phyloP scores from a whole-genome alignment of 2,113 vertebrate genomes.

The Xerus inauris region DNA sequence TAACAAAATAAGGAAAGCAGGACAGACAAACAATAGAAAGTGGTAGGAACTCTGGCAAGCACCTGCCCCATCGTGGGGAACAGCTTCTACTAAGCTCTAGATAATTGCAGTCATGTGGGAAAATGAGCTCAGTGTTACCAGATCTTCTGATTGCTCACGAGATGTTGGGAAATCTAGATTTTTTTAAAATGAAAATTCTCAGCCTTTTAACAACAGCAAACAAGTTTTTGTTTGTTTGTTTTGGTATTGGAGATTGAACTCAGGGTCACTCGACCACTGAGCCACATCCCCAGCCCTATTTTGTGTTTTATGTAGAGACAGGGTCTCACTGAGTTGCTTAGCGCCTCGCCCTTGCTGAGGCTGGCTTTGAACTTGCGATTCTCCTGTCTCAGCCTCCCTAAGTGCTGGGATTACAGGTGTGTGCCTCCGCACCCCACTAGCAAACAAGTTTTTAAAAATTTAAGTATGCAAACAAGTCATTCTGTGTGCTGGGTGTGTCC shows the following conservation, averaged over 20 bases:
- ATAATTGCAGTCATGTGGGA: neutral
- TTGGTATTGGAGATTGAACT: too few species aligned
- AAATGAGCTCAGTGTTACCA: neutral
- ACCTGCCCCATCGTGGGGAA: neutral
- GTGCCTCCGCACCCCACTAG: too few species aligned
- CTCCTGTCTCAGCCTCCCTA: too few species aligned
- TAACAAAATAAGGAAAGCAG: constrained; percentile 35
- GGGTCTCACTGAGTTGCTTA: too few species aligned
- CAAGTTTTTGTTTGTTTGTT: too few species aligned
- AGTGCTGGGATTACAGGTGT: too few species aligned
- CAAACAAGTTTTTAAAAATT: neutral
- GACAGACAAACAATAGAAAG: neutral
- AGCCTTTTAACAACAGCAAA: constrained; percentile 52
- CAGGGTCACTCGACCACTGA: too few species aligned
- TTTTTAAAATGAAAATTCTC: constrained; percentile 28
- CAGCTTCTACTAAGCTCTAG: constrained; percentile 16
- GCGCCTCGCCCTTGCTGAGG: too few species aligned
- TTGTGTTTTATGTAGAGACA: too few species aligned
- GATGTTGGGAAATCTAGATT: constrained; percentile 26
- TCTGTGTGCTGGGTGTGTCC: neutral
- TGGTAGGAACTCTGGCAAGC: neutral
- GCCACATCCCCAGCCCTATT: too few species aligned
- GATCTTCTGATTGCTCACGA: neutral
- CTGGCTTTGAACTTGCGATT: too few species aligned
- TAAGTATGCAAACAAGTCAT: constrained; percentile 24